phyloP scores from a whole-genome alignment of 2,113 vertebrate species.

The Canis aureus region DNA sequence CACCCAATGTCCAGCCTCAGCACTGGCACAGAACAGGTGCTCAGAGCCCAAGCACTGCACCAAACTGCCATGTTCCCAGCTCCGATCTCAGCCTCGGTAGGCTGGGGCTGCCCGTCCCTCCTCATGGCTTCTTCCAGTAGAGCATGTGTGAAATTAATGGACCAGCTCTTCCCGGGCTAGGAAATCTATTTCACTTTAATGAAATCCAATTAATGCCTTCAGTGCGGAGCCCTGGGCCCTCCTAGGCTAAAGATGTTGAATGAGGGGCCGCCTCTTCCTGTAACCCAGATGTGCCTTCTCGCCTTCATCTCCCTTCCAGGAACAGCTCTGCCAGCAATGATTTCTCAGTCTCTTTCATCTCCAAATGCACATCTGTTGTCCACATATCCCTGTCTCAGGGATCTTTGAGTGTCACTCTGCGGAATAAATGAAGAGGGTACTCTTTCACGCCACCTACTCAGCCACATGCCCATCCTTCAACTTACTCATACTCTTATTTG shows the following conservation, averaged over 20 bases:
- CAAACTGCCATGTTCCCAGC: background rate
- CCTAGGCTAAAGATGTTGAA: conserved; percentile 35
- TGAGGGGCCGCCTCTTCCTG: conserved; percentile 37
- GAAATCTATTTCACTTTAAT: conserved; percentile 65
- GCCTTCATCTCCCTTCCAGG: conserved; percentile 45
- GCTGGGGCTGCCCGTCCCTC: background rate
- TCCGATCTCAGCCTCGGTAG: background rate
- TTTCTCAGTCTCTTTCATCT: background rate
- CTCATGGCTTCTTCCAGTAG: background rate
- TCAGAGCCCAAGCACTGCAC: background rate
- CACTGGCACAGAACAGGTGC: background rate
- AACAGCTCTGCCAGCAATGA: background rate
- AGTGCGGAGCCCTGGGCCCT: conserved; percentile 56
- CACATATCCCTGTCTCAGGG: background rate
- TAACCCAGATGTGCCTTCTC: conserved; percentile 38
- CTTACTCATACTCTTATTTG: background rate
- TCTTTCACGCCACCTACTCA: background rate
- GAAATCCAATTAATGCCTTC: conserved; percentile 74
- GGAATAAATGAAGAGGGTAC: background rate
- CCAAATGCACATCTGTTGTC: conserved; percentile 37
- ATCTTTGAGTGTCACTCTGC: background rate
- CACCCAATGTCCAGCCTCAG: background rate
- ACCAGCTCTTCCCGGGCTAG: conserved; percentile 26
- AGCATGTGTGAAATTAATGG: conserved; percentile 38
- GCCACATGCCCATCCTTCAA: background rate